Conservation (phyloP, 2,888 invertebrate genomes). For the Melipona bicolor region DNA sequence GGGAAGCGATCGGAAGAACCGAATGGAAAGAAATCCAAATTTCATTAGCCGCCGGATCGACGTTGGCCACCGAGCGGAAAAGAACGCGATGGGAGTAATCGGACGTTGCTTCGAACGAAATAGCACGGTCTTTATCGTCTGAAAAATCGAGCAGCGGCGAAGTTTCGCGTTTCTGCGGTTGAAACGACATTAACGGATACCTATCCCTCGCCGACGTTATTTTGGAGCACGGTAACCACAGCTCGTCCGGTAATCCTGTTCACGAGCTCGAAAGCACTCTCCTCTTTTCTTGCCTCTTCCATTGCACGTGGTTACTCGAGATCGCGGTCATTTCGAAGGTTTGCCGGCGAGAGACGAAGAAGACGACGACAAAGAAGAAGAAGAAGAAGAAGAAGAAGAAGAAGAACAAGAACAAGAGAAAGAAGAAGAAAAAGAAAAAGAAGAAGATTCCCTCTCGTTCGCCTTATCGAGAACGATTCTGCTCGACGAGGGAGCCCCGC, state of each 20-base stretch:
- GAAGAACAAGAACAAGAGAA: no score
- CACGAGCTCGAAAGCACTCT: conserved; percentile 16
- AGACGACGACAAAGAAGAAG: no score
- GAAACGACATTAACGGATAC: conserved; percentile 25
- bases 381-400: no score
- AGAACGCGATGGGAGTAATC: background rate
- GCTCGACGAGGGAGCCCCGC: conserved; percentile 30
- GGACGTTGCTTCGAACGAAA: background rate
- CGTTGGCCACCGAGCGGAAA: background rate
- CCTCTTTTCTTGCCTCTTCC: background rate
- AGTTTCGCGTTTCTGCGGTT: background rate
- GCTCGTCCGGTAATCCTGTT: conserved; percentile 41
- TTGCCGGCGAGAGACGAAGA: background rate
- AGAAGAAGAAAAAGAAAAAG: background rate
- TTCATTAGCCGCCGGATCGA: conserved; percentile 1
- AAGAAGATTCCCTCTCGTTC: conserved; percentile 58
- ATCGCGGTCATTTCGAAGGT: conserved; percentile 61
- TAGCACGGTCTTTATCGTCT: background rate
- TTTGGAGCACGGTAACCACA: conserved; percentile 53
- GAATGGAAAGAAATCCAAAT: background rate
- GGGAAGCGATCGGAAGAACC: background rate
- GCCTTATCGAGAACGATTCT: conserved; percentile 67
- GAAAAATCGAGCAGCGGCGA: background rate
- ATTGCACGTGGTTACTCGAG: conserved; percentile 40
- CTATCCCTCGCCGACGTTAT: conserved; percentile 40